Evolutionary conservation across 2,888 invertebrate genomes (phyloP).

Genomic region (Eledone cirrhosa): DNA sequence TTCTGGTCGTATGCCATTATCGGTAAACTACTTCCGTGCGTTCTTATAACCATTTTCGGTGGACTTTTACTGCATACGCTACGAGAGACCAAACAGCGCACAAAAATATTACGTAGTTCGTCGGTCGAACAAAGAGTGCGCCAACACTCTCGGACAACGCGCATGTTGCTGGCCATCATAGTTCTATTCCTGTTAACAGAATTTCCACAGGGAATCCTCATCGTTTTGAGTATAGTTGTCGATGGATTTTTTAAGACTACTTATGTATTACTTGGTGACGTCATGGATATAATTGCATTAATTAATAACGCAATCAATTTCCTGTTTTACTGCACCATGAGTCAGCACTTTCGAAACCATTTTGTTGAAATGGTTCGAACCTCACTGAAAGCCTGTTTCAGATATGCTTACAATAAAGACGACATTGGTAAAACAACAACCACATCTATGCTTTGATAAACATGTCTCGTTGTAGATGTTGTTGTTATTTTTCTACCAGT

Average conservation of each 20-base stretch:
- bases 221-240: slow-evolving; percentile 80
- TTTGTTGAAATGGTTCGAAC: slow-evolving; percentile 72
- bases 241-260: slow-evolving; percentile 75
- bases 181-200: slow-evolving; percentile 84
- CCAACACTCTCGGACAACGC: slow-evolving; percentile 78
- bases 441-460: slow-evolving; percentile 9
- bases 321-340: slow-evolving; percentile 92
- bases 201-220: slow-evolving; percentile 81
- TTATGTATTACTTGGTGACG: slow-evolving; percentile 75
- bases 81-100: slow-evolving; percentile 45
- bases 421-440: slow-evolving; percentile 18
- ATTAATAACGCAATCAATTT: slow-evolving; percentile 93
- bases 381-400: not conserved
- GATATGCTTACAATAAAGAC: not conserved
- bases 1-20: slow-evolving; percentile 93
- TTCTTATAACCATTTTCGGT: slow-evolving; percentile 79
- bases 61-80: slow-evolving; percentile 66
- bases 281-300: slow-evolving; percentile 89
- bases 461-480: not conserved
- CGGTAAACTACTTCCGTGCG: slow-evolving; percentile 89
- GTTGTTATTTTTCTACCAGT: not conserved
- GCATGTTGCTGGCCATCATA: slow-evolving; percentile 86
- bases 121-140: slow-evolving; percentile 33
- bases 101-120: slow-evolving; percentile 34
- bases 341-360: slow-evolving; percentile 82